phyloP scores from a whole-genome alignment of 35 echinoderm and acorn worm genomes.

The Ophiothrix spiculata region DNA sequence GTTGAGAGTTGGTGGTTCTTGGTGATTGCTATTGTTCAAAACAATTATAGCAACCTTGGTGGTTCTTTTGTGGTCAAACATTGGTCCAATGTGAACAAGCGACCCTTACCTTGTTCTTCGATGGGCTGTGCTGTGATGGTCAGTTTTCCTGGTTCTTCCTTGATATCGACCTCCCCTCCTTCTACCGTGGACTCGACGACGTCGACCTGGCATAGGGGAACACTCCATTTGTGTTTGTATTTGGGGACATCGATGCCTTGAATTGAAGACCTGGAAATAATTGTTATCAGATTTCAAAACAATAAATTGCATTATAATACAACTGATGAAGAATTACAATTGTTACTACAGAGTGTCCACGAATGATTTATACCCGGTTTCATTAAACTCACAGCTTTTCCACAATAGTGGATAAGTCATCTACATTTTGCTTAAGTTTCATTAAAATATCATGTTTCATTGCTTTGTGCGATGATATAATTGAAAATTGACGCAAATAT shows the following conservation, averaged over 20 bases:
- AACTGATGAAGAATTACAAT: too few species aligned
- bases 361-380: too few species aligned
- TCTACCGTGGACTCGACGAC: conserved; percentile 68
- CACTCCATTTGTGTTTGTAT: conserved; percentile 90
- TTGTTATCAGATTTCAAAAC: too few species aligned
- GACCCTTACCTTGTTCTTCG: conserved; percentile 67
- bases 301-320: too few species aligned
- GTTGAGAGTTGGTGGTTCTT: neutral
- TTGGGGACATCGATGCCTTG: conserved; percentile 62
- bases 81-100: neutral
- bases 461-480: too few species aligned
- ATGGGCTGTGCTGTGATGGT: conserved; percentile 80
- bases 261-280: conserved; percentile 54
- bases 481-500: too few species aligned
- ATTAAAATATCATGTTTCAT: too few species aligned
- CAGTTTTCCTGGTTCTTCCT: conserved; percentile 55
- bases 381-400: too few species aligned
- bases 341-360: too few species aligned
- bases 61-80: neutral
- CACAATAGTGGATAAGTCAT: too few species aligned
- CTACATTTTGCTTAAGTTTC: too few species aligned
- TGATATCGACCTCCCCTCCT: conserved; percentile 57
- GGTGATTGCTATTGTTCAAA: neutral
- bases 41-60: neutral
- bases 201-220: conserved; percentile 87